phyloP scores from a whole-genome alignment of 2,888 invertebrate genomes.

The Prenolepis imparis region DNA sequence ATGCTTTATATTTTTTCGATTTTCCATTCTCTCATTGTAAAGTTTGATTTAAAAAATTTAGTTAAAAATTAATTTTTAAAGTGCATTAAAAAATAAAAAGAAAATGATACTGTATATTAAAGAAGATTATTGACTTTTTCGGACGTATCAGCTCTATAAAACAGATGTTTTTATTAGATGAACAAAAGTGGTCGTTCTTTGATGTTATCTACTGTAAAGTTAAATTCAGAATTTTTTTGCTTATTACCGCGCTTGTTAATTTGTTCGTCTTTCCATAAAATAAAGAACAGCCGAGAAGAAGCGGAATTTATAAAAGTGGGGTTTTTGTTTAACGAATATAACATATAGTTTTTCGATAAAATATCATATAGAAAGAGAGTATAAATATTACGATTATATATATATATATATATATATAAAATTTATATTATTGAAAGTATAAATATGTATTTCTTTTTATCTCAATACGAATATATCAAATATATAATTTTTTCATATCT shows the following conservation, averaged over 20 bases:
- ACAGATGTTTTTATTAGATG: not conserved
- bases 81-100: not conserved
- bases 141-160: not conserved
- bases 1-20: not conserved
- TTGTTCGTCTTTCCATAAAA: not conserved
- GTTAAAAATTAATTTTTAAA: not conserved
- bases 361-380: not conserved
- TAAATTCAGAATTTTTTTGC: conserved; percentile 30
- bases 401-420: too few relatives aligned
- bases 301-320: not conserved
- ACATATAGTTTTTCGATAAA: not conserved
- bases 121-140: not conserved
- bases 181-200: not conserved
- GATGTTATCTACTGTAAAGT: conserved; percentile 7
- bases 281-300: not conserved
- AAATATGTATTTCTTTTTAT: conserved; percentile 6
- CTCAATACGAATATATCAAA: not conserved
- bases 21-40: not conserved
- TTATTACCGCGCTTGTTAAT: conserved; percentile 25
- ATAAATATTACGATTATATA: not conserved
- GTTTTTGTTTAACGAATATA: conserved; percentile 17
- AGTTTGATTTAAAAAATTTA: conserved; percentile 1
- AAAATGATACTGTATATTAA: not conserved
- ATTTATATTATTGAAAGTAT: too few relatives aligned
- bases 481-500: not conserved